Evolutionary conservation across 2,797 vertebrate species (phyloP).

Genomic region (Karalla daura): DNA sequence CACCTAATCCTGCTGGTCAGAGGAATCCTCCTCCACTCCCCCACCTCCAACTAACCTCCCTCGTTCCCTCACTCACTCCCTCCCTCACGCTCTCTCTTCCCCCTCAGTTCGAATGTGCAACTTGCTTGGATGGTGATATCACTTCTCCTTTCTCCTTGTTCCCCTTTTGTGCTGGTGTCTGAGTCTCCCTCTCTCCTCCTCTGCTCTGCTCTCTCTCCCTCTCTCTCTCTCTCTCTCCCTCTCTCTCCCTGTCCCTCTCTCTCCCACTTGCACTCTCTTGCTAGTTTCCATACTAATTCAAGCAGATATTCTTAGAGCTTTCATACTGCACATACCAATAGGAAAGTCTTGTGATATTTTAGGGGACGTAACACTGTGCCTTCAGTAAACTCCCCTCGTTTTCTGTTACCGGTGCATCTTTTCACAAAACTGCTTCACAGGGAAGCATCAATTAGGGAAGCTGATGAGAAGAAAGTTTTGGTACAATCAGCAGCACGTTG

Average conservation of each 20-base stretch:
- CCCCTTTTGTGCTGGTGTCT: conserved; percentile 46
- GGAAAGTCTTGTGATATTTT: conserved; percentile 4
- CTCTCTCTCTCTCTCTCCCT: conserved; percentile 22
- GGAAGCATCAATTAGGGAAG: not conserved
- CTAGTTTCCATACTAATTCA: conserved; percentile 60
- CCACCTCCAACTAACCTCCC: not conserved
- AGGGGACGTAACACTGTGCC: not conserved
- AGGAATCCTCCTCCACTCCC: not conserved
- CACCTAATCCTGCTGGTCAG: conserved; percentile 34
- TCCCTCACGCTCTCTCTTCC: conserved; percentile 64
- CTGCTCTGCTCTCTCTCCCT: conserved; percentile 35
- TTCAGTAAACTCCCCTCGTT: not conserved
- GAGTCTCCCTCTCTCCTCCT: conserved; percentile 50
- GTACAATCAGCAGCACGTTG: not conserved
- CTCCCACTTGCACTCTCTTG: conserved; percentile 54
- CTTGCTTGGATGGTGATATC: conserved; percentile 56
- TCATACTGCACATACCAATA: conserved; percentile 29
- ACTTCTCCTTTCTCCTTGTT: conserved; percentile 69
- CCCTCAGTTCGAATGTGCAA: conserved; percentile 45
- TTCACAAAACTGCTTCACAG: not conserved
- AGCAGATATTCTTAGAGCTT: conserved; percentile 58
- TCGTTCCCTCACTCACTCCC: conserved; percentile 56
- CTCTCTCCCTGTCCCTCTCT: too few relatives aligned
- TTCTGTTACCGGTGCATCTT: not conserved
- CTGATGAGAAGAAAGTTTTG: not conserved